These are phyloP conservation scores for Rhadina sibilatrix DNA, from an alignment of 2,113 vertebrate species.

Conservation along the genomic window DNA sequence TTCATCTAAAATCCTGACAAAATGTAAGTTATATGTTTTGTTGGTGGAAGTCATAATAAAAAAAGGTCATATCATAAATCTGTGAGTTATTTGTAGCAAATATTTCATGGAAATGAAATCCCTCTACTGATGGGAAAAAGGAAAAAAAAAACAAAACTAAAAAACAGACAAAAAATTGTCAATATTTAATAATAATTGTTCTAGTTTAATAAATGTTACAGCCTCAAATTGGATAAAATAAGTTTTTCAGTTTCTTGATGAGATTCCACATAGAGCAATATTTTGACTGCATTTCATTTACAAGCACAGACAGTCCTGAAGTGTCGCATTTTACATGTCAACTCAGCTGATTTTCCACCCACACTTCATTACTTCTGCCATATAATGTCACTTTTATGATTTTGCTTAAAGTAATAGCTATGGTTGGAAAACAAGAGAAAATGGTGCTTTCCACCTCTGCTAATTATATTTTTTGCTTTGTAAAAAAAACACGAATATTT, in stretches of 20 bases:
- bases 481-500: not conserved
- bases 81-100: not conserved
- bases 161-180: not conserved
- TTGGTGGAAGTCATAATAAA: not conserved
- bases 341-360: conserved; percentile 12
- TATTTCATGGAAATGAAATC: not conserved
- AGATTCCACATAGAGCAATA: conserved; percentile 7
- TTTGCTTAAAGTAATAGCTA: conserved; percentile 29
- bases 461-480: conserved; percentile 33
- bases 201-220: conserved; percentile 1
- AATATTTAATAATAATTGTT: not conserved
- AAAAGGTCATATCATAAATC: not conserved
- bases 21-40: not conserved
- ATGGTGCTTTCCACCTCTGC: not conserved
- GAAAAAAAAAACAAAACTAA: not conserved
- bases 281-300: conserved; percentile 56
- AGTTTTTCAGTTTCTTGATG: not conserved
- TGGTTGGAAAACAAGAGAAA: not conserved
- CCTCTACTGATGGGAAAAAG: not conserved
- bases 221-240: not conserved
- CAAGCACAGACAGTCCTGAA: conserved; percentile 28
- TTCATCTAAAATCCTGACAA: not conserved
- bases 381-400: conserved; percentile 47
- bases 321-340: conserved; percentile 42
- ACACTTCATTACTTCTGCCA: conserved; percentile 51